These are phyloP conservation scores for Loris lydekkerianus DNA, from an alignment of 2,797 vertebrate genomes.

Conservation along the genomic window DNA sequence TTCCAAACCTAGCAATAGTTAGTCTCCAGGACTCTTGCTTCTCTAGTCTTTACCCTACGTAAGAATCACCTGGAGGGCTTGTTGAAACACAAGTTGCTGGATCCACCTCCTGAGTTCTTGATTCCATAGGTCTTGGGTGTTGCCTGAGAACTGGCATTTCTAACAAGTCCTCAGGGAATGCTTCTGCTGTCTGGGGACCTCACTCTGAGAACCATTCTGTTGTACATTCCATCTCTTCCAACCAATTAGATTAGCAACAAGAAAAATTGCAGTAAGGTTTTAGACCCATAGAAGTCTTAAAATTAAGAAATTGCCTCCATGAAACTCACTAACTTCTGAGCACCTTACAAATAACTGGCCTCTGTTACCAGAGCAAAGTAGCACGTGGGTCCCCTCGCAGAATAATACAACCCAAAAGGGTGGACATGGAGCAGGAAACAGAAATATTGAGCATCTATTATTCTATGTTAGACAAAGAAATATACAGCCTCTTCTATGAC, in stretches of 20 bases:
- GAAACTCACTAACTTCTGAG: background rate
- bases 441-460: background rate
- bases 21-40: background rate
- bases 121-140: constrained; percentile 2
- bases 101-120: background rate
- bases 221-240: no score
- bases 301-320: background rate
- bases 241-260: background rate
- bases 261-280: background rate
- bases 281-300: background rate
- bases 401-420: background rate
- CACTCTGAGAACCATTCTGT: background rate
- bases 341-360: background rate
- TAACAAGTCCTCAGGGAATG: background rate
- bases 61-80: background rate
- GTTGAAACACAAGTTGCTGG: background rate
- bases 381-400: fast-evolving
- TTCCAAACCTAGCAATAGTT: background rate
- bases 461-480: background rate
- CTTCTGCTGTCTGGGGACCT: background rate
- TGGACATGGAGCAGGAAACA: background rate
- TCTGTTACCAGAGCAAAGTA: background rate
- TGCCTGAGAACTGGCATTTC: constrained; percentile 35
- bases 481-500: background rate
- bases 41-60: background rate